These are phyloP conservation scores for Drosophila azteca DNA, from an alignment of 1,140 invertebrate genomes.

Conservation along the genomic window DNA sequence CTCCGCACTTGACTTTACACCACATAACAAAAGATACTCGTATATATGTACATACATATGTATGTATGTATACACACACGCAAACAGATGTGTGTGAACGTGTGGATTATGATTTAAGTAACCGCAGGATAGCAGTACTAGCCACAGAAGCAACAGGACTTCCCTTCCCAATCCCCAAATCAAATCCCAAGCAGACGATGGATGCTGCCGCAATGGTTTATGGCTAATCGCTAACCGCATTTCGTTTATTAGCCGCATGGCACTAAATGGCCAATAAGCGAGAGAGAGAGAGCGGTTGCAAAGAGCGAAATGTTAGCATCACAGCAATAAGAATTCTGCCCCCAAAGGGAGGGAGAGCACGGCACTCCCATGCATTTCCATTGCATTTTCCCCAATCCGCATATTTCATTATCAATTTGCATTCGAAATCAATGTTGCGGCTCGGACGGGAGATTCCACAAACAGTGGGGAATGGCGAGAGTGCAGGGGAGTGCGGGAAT, in stretches of 20 bases:
- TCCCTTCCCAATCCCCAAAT: neutral
- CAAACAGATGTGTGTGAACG: neutral
- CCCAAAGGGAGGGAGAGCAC: neutral
- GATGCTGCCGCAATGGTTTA: constrained; percentile 28
- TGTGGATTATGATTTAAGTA: constrained; percentile 38
- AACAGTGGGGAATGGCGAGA: no score
- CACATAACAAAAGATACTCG: no score
- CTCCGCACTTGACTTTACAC: constrained; percentile 27
- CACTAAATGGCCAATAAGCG: constrained; percentile 37
- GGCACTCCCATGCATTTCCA: neutral
- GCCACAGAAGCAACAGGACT: neutral
- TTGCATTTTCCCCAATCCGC: constrained; percentile 25
- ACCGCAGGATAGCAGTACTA: constrained; percentile 18
- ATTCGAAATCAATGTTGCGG: constrained; percentile 27
- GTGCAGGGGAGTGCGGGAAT: constrained; percentile 3
- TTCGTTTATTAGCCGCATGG: constrained; percentile 47
- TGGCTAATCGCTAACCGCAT: constrained; percentile 46
- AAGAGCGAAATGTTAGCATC: constrained; percentile 14
- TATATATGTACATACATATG: no score
- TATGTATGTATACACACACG: no score
- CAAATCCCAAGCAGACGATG: neutral
- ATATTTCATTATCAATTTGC: constrained; percentile 53
- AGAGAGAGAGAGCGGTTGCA: neutral
- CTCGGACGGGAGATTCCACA: no score
- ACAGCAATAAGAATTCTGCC: constrained; percentile 24